Conservation (phyloP, 2,797 vertebrate genomes). For the Lophotriccus pileatus region DNA sequence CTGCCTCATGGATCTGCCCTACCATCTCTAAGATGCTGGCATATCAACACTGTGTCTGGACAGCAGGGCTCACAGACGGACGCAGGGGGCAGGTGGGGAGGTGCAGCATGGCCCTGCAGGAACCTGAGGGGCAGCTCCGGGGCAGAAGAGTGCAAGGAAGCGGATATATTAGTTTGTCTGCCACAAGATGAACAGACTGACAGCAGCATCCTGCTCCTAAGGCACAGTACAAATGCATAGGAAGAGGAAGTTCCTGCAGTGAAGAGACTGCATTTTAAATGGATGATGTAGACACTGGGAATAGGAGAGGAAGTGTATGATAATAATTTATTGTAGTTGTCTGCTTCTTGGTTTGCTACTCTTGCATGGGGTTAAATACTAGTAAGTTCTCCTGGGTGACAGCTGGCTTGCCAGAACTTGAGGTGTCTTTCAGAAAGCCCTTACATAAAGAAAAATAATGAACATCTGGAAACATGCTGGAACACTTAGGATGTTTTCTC, state of each 20-base stretch:
- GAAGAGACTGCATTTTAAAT: background rate
- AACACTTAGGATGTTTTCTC: background rate
- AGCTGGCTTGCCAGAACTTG: background rate
- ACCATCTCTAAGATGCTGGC: background rate
- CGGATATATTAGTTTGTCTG: background rate
- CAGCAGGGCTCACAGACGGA: background rate
- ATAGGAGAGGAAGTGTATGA: background rate
- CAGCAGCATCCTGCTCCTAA: background rate
- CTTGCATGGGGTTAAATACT: background rate
- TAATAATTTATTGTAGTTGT: background rate
- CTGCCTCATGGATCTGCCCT: background rate
- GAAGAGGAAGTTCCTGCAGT: background rate
- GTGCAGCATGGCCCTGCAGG: background rate
- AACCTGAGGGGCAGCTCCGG: background rate
- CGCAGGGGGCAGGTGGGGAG: background rate
- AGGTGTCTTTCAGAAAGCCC: background rate
- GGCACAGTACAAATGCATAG: background rate
- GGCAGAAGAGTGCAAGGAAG: background rate
- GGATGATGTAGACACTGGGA: background rate
- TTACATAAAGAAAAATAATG: background rate
- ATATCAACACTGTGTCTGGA: background rate
- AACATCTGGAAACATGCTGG: background rate
- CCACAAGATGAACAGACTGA: background rate
- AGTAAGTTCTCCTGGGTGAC: background rate
- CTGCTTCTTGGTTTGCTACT: background rate